Evolutionary conservation across 2,888 invertebrate genomes (phyloP).

Genomic region (Campoplex capitator): DNA sequence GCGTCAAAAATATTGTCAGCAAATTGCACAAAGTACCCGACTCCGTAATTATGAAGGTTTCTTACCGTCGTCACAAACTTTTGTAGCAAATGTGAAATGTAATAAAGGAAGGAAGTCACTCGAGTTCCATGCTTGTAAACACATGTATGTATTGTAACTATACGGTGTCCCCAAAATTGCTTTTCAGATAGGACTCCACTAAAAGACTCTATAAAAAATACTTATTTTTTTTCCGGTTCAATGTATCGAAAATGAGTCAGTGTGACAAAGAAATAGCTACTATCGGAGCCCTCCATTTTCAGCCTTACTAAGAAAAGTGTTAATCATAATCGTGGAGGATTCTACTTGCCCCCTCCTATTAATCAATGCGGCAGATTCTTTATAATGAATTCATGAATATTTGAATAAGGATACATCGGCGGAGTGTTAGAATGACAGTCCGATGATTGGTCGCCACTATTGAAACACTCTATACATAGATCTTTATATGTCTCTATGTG

Average conservation of each 20-base stretch:
- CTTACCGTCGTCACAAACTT: constrained; percentile 33
- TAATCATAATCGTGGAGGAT: too few species aligned
- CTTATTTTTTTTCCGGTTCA: not conserved
- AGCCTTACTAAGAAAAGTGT: too few species aligned
- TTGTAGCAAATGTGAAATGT: constrained; percentile 37
- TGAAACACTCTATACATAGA: not conserved
- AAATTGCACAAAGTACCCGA: not conserved
- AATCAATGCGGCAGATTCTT: too few species aligned
- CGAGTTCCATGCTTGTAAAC: not conserved
- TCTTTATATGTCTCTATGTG: not conserved
- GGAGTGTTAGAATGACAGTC: not conserved
- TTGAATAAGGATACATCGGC: too few species aligned
- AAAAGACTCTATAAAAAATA: not conserved
- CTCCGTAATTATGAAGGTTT: not conserved
- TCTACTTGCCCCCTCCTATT: too few species aligned
- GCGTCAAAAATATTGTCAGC: constrained; percentile 14
- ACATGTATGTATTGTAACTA: not conserved
- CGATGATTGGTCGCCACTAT: not conserved
- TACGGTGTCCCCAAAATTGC: not conserved
- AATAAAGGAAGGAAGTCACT: constrained; percentile 5
- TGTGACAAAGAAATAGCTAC: too few species aligned
- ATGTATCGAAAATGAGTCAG: too few species aligned
- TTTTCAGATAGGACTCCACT: not conserved
- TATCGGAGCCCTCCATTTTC: too few species aligned
- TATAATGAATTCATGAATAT: too few species aligned